Conservation (phyloP, 2,797 vertebrate genomes). For the Acanthurus lineatus region DNA sequence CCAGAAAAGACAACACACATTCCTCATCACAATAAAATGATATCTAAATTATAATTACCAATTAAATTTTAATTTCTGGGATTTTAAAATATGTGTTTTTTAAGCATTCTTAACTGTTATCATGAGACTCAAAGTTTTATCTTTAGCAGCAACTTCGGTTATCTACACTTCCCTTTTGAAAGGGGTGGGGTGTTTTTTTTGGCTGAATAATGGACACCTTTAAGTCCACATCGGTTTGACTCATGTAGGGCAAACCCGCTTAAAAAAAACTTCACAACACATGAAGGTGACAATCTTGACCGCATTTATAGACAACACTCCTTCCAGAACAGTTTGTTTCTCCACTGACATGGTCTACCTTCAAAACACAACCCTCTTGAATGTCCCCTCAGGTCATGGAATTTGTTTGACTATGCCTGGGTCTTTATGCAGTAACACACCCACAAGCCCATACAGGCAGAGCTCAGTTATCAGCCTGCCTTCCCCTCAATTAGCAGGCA, state of each 20-base stretch:
- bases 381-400: constrained; percentile 56
- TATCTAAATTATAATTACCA: too few species aligned
- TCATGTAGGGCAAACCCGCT: neutral
- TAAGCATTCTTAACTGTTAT: neutral
- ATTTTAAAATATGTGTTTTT: too few species aligned
- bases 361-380: constrained; percentile 7
- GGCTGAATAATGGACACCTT: constrained; percentile 7
- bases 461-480: constrained; percentile 21
- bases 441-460: constrained; percentile 69
- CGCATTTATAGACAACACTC: neutral
- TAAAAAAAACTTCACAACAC: neutral
- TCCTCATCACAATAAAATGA: too few species aligned
- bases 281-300: neutral
- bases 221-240: constrained; percentile 22
- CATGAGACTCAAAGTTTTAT: neutral
- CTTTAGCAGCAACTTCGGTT: neutral
- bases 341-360: neutral
- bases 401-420: constrained; percentile 10
- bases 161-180: constrained; percentile 25
- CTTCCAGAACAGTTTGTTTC: neutral
- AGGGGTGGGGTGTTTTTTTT: neutral
- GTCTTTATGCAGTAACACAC: constrained; percentile 1
- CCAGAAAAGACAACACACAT: too few species aligned
- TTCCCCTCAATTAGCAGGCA: constrained; percentile 25
- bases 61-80: too few species aligned